Evolutionary conservation across 1,140 invertebrate genomes (phyloP), one percentile per base, ranked within the genome.

Genomic region (Heliconius nattereri): DNA sequence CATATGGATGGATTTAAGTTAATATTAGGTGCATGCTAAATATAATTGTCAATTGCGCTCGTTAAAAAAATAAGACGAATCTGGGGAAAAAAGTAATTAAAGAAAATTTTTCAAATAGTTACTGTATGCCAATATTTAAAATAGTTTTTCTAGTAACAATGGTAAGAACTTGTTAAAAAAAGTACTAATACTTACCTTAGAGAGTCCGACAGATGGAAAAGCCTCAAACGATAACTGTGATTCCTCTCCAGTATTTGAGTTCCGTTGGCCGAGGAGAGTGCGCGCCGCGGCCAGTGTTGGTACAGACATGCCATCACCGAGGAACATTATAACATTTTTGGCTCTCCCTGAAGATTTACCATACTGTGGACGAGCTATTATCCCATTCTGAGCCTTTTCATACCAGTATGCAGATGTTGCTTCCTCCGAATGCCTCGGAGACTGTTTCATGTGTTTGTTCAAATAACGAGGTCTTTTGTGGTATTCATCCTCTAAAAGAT

Each of bases 281-380:
- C 97, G 93, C 16, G 96, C 96, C 0, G 97, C 96, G 1, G 96
- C 96, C 13, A 97, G 84, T 0, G 97, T 97, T 3, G 96, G 92
- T 13, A 97, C 89, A 2, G 97, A 97, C 95, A 98, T 96, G 3
- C 97, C 97, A 86, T 98, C 97, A 0, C 97, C 97, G 66, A 98
- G 87, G 83, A 97, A 97, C 79, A 98, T 89, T 20, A 98, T 96
- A 0, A 97, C 93, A 88, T 97, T 97, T 83, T 96, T 97, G 9
- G 97, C 97, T 72, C 78, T 83, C 1, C 89, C 85, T 8, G 29
- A 78, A 20, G n/a, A 57, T 19, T 71, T n/a, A 3, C n/a, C 23
- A 77, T 76, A 78, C 40, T 79, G 60, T 32, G 76, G 70, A 1
- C 78, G 73, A 2, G 78, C 75, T 71, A 82, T 49, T 52, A 89